Evolutionary conservation across 1,140 invertebrate species (phyloP).

Genomic region (Dreissena rostriformis): DNA sequence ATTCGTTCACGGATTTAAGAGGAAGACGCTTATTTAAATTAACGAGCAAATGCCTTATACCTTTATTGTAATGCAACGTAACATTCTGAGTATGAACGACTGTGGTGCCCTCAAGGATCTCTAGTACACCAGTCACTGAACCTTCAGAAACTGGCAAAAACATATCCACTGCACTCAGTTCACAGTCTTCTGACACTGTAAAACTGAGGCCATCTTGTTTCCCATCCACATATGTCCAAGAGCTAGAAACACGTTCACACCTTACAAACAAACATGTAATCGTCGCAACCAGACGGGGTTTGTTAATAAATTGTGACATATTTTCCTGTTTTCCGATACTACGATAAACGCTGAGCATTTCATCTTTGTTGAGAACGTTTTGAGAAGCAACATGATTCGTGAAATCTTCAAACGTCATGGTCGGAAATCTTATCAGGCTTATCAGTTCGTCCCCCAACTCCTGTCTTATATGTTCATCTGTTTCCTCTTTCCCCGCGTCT

Average conservation of each 20-base stretch:
- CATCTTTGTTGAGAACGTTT: constrained; percentile 6
- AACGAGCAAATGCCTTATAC: too few species aligned
- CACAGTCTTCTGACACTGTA: neutral
- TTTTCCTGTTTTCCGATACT: neutral
- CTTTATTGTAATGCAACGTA: too few species aligned
- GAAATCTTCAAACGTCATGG: constrained; percentile 12
- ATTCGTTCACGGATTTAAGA: too few species aligned
- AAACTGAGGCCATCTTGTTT: neutral
- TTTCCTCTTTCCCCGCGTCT: neutral
- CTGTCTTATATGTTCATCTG: constrained; percentile 1
- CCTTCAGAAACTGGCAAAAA: neutral
- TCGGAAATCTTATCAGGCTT: constrained; percentile 19
- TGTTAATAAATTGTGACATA: neutral
- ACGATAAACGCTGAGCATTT: constrained; percentile 29
- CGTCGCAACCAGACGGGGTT: too few species aligned
- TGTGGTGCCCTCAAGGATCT: neutral
- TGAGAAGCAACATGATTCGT: neutral
- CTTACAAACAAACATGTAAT: neutral
- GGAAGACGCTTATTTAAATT: too few species aligned
- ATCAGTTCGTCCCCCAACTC: constrained; percentile 10
- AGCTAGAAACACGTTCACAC: neutral
- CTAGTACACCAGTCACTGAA: neutral
- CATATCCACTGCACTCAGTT: neutral
- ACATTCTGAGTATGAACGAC: too few species aligned
- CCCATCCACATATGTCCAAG: neutral